These are phyloP conservation scores for Pipistrellus kuhlii DNA, from an alignment of 2,797 vertebrate species.

Conservation along the genomic window DNA sequence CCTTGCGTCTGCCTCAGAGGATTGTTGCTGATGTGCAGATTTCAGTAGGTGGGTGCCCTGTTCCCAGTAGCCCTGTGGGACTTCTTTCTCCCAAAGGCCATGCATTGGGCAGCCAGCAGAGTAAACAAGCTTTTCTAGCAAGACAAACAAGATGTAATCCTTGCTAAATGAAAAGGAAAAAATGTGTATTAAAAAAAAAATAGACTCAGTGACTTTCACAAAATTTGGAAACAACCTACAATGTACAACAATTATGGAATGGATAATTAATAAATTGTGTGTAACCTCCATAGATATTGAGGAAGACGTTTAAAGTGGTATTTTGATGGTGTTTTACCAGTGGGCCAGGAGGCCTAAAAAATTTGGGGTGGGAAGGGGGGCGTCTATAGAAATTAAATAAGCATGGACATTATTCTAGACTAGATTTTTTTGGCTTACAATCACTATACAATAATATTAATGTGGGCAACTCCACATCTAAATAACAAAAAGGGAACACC, in stretches of 20 bases:
- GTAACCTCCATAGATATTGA: background rate
- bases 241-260: background rate
- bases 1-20: conserved; percentile 82
- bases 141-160: background rate
- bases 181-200: background rate
- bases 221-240: background rate
- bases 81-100: background rate
- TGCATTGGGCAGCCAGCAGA: background rate
- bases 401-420: background rate
- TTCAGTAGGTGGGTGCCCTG: conserved; percentile 72
- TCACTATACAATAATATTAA: background rate
- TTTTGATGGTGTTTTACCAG: background rate
- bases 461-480: background rate
- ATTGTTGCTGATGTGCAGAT: conserved; percentile 83
- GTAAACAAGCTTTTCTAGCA: background rate
- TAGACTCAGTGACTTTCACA: background rate
- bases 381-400: background rate
- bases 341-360: background rate
- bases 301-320: background rate
- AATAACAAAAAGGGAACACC: background rate
- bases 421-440: background rate
- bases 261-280: background rate
- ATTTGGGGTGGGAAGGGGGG: rapidly evolving
- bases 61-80: rapidly evolving
- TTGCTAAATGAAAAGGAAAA: background rate